Base-by-base conservation (phyloP, 2,797 vertebrate genomes). In the Sebastolobus alascanus region DNA sequence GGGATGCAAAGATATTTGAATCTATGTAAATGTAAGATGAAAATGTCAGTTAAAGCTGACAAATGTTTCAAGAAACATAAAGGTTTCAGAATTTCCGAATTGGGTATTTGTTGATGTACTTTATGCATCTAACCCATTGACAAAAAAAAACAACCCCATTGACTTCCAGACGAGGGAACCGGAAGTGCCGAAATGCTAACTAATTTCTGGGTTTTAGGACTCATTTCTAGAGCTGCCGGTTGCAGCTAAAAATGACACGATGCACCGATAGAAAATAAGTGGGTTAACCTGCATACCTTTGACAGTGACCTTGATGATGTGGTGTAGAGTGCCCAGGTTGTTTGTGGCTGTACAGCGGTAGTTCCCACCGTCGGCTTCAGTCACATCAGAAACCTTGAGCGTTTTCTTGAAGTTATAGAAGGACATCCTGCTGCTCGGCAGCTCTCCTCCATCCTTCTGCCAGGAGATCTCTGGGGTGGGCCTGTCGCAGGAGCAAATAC, bases 381-480 rank as follows among this genome's bases (percentile, higher is more conserved):
- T 97, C 91, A 99, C 96, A 13, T 97, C 96, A 50, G 88, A 84
- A 82, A 99, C 97, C 92, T 95, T 97, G 46, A 99, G 94, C 1
- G 95, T 99, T 95, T 98, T 99, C 89, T 97, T 96, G 83, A 97
- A 99, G 92, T 97, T 97, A 72, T 93, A 93, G 81, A 96, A 96
- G 80, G 96, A 96, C 0, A 93, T 92, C 69, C 97, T 96, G 82
- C 95, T 95, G 73, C 77, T 84, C 1, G 97, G 97, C 64, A 99
- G 90, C 27, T 96, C 96, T 10, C 95, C 97, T 54, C 96, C 96
- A 59, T 97, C 96, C 94, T 98, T 99, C 84, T 94, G 94, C 98
- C 98, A 99, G 55, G 95, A 95, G 87, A 99, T 96, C 74, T 95
- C 88, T 0, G 98, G 98, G 16, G 98, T 99, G 69, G 98, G 98